A percentile compares a stretch with the other conserved stretches of the same genome.
Evolutionary conservation across 2,113 vertebrate species (phyloP).

Genomic region (Chloropsis hardwickii): DNA sequence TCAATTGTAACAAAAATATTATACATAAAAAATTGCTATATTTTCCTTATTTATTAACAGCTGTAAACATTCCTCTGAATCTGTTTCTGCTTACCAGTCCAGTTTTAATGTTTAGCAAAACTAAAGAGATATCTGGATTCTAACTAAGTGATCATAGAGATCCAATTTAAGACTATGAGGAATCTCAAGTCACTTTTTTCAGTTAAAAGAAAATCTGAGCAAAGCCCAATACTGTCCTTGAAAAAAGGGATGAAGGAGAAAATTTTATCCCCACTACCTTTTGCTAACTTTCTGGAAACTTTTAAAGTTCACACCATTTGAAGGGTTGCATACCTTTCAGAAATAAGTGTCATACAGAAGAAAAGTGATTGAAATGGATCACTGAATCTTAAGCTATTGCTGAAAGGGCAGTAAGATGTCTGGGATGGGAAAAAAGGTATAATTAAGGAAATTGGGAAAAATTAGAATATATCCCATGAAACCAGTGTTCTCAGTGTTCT

Average conservation of each 20-base stretch:
- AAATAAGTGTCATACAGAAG: neutral
- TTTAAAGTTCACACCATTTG: neutral
- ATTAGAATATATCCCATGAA: neutral
- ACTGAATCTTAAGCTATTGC: neutral
- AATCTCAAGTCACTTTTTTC: neutral
- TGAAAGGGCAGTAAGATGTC: neutral
- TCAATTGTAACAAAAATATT: neutral
- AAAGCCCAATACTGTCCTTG: neutral
- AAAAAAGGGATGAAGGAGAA: neutral
- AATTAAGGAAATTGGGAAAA: neutral
- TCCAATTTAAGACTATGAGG: neutral
- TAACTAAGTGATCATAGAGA: neutral
- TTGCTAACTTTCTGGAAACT: neutral
- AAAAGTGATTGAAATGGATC: neutral
- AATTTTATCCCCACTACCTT: neutral
- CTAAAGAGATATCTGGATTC: neutral
- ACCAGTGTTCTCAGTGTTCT: neutral
- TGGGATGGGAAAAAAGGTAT: neutral
- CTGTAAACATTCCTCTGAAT: neutral
- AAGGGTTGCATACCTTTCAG: neutral
- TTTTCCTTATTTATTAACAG: neutral
- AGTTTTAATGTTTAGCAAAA: neutral
- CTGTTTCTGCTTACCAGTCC: neutral
- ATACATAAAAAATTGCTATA: neutral
- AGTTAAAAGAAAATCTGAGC: neutral